These are phyloP conservation scores for Sparidentex hasta DNA, from an alignment of 2,797 vertebrate species.

Conservation along the genomic window DNA sequence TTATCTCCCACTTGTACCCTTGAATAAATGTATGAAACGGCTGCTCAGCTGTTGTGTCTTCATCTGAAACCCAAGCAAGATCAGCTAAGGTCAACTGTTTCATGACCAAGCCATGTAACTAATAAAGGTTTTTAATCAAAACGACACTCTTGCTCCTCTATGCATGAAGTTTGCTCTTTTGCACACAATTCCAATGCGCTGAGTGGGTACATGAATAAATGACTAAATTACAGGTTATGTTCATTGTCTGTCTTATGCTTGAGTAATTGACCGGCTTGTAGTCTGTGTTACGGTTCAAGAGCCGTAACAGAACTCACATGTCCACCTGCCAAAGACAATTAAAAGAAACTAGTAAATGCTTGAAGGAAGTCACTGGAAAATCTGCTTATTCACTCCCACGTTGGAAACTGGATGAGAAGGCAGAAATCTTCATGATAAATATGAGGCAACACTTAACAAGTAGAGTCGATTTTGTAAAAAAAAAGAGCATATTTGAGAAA, in stretches of 20 bases:
- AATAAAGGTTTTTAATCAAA: background rate
- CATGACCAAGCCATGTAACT: background rate
- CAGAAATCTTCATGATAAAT: background rate
- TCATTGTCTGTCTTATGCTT: conserved; percentile 25
- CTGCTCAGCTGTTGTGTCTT: background rate
- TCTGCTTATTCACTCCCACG: background rate
- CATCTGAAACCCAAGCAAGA: background rate
- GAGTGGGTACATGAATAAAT: conserved; percentile 1
- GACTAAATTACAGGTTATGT: conserved; percentile 7
- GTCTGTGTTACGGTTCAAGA: conserved; percentile 28
- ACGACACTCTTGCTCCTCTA: background rate
- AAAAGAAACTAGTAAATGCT: conserved; percentile 6
- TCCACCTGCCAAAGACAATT: conserved; percentile 23
- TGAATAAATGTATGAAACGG: background rate
- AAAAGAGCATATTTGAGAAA: background rate
- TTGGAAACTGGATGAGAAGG: background rate
- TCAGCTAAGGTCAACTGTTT: conserved; percentile 1
- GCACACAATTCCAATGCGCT: background rate
- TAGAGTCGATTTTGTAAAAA: background rate
- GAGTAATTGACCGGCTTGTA: conserved; percentile 24
- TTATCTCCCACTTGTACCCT: background rate
- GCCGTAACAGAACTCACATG: conserved; percentile 15
- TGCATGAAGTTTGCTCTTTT: background rate
- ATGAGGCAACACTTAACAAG: background rate
- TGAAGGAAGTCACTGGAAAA: background rate